These are phyloP conservation scores for Orgyia antiqua DNA, from an alignment of 2,888 invertebrate genomes.

Conservation along the genomic window DNA sequence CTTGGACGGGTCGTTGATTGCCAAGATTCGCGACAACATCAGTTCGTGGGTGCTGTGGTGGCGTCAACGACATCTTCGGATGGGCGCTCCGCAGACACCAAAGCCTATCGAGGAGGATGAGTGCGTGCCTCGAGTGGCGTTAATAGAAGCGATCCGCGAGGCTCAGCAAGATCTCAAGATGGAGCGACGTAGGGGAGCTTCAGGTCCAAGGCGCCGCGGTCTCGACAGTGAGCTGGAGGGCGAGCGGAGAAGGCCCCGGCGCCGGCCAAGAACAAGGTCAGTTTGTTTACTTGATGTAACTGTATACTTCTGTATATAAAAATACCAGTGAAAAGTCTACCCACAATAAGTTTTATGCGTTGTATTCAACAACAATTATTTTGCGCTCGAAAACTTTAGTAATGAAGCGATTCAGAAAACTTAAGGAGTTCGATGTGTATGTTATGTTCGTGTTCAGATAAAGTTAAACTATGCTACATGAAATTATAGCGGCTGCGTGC, in stretches of 20 bases:
- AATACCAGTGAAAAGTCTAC: too few species aligned
- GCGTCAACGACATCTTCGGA: slow-evolving; percentile 72
- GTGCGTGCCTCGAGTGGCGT: slow-evolving; percentile 52
- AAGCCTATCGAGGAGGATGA: slow-evolving; percentile 64
- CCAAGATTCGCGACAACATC: slow-evolving; percentile 72
- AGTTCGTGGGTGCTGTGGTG: slow-evolving; percentile 74
- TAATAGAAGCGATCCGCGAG: slow-evolving; percentile 48
- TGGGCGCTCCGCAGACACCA: slow-evolving; percentile 74
- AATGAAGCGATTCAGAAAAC: neutral
- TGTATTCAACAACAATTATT: neutral
- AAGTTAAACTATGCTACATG: slow-evolving; percentile 15
- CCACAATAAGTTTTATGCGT: too few species aligned
- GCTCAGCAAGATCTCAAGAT: slow-evolving; percentile 49
- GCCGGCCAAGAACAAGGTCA: slow-evolving; percentile 52
- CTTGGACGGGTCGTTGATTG: slow-evolving; percentile 32
- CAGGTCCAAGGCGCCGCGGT: slow-evolving; percentile 55
- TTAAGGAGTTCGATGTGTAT: neutral
- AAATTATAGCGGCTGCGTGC: slow-evolving; percentile 23
- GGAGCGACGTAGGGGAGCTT: slow-evolving; percentile 48
- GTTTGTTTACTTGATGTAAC: too few species aligned
- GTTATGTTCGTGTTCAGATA: too few species aligned
- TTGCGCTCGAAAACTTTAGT: neutral
- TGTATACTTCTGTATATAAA: too few species aligned
- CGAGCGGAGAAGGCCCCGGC: slow-evolving; percentile 55
- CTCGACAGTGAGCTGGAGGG: slow-evolving; percentile 59